Evolutionary conservation across 2,888 invertebrate species (phyloP).

Genomic region (Idaea biselata): DNA sequence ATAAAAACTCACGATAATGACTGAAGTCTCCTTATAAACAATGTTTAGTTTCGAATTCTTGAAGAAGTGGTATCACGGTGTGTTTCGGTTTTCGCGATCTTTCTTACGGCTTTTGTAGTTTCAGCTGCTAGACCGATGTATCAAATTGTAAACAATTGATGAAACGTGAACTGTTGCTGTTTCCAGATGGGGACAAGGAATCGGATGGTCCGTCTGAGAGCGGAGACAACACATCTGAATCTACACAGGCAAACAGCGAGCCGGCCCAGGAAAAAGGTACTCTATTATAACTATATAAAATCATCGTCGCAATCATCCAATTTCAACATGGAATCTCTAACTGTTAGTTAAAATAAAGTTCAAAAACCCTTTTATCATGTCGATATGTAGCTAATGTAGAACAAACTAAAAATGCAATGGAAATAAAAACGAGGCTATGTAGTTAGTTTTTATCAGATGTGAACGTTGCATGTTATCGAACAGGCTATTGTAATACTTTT

Average conservation of each 20-base stretch:
- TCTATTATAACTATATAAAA: background rate
- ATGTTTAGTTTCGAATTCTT: conserved; percentile 76
- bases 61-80: conserved; percentile 74
- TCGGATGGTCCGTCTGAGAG: conserved; percentile 77
- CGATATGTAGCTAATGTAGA: background rate
- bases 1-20: conserved; percentile 59
- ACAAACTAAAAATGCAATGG: background rate
- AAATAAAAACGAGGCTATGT: conserved; percentile 14
- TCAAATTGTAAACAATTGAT: conserved; percentile 29
- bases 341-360: background rate
- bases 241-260: conserved; percentile 69
- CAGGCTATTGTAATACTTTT: conserved; percentile 11
- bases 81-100: conserved; percentile 36
- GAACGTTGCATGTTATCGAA: conserved; percentile 22
- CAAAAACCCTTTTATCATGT: background rate
- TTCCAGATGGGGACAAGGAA: conserved; percentile 77
- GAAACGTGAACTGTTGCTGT: conserved; percentile 11
- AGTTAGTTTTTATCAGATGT: conserved; percentile 28
- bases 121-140: background rate
- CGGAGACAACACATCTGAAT: conserved; percentile 76
- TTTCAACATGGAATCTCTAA: background rate
- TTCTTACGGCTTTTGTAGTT: conserved; percentile 3
- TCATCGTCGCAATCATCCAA: background rate
- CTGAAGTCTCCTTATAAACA: conserved; percentile 46
- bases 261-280: conserved; percentile 77